Conservation (phyloP, 2,113 vertebrate genomes). For the Anguilla rostrata region DNA sequence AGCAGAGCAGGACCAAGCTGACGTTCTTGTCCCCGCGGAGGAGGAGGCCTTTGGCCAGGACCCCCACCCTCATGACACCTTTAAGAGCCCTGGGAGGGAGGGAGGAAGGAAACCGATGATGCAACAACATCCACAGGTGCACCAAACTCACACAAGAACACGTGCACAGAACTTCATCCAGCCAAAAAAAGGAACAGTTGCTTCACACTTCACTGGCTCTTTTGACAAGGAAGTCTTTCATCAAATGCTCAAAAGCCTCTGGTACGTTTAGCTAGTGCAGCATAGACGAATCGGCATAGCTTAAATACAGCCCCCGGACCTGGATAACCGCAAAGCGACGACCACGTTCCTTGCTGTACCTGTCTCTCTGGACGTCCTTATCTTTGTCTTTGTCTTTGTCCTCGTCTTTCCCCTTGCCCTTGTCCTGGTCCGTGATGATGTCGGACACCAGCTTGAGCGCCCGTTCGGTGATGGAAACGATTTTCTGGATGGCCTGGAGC, state of each 20-base stretch:
- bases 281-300: not conserved
- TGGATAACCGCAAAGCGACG: not conserved
- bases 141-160: not conserved
- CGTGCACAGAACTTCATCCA: not conserved
- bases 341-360: constrained; percentile 35
- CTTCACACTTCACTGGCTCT: not conserved
- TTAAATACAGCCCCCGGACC: not conserved
- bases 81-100: constrained; percentile 76
- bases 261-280: not conserved
- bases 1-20: constrained; percentile 87
- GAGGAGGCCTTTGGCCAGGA: constrained; percentile 89
- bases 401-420: constrained; percentile 45
- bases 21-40: constrained; percentile 87
- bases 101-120: constrained; percentile 12
- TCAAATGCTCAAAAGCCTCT: not conserved
- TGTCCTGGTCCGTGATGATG: constrained; percentile 75
- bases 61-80: constrained; percentile 86
- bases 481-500: constrained; percentile 88
- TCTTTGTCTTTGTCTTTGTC: constrained; percentile 61
- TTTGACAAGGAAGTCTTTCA: too few species aligned
- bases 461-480: constrained; percentile 89
- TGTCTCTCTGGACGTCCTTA: constrained; percentile 69
- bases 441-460: constrained; percentile 92
- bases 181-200: not conserved
- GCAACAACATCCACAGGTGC: not conserved